Base-by-base conservation (phyloP, 2,888 invertebrate species). In the Cheilosia soror region DNA sequence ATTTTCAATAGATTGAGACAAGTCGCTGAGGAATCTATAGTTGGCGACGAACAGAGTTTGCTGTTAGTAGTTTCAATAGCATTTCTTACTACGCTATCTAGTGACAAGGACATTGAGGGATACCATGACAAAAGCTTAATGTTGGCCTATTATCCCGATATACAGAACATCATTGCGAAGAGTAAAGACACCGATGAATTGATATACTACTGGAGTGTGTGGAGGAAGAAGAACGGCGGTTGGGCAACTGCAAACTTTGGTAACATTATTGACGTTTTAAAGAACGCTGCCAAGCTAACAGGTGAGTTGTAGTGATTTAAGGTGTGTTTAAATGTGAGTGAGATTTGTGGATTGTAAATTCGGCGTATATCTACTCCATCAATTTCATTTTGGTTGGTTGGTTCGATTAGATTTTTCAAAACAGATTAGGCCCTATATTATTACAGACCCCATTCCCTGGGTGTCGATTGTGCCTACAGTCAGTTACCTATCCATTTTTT, bases 31-130 rank as follows among this genome's bases (percentile, higher is more conserved):
- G 33, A 33, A 9, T 7, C 33, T 9, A 3, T 33, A 3, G 9
- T 33, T 33, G 33, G 33, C 33, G 33, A 33, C 33, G 33, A 33
- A 9, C 89, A 63, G 88, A 89, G n/a, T 80, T 91, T 20, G 88
- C 33, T 9, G 33, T 33, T 33, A 9, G 9, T 33, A 2, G 3
- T 3, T 33, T 33, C 33, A 33, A 9, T 1, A 9, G 33, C 9
- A 33, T 3, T 9, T 33, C 33, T 33, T 33, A 33, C 0, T 9
- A 3, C 7, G 7, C 9, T 33, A 3, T 33, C 90, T 13, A 89
- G 89, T 9, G 90, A 90, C 71, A 93, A 94, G 87, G 94, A 96
- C 90, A 93, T 98, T 20, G 33, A 31, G n/a, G 33, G 15, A 6
- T 49, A 63, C 13, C 5, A 89, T 60, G 89, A 91, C 29, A 88